Evolutionary conservation across 2,797 vertebrate genomes (phyloP), one percentile per base, ranked within the genome.

Genomic region (Eospalax fontanierii): DNA sequence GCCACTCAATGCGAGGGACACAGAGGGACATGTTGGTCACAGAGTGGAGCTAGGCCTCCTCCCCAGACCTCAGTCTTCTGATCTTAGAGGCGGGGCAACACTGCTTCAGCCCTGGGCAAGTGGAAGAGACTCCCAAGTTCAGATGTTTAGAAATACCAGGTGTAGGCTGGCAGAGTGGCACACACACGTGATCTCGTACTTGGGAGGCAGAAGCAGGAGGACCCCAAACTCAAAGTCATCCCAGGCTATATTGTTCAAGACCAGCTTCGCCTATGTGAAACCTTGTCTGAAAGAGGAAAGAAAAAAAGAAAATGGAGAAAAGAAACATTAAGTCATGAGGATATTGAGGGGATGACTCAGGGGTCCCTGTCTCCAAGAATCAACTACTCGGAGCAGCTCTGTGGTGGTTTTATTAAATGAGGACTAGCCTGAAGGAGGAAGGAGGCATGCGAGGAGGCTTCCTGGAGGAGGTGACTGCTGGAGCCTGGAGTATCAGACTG

Each of bases 271-370:
- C 22, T 33, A 46, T n/a, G 57, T n/a, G 30, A 82, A 22, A n/a
- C 28, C 57, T 30, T 68, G 66, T 68, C 66, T 68, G 33, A 46
- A 75, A 46, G 19, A 54, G 40, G 61, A 28, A 87, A 33, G 43
- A 40, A 74, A 6, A 16, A 54, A 84, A 71, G 35, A 26, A 6
- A n/a, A 68, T 14, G 12, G 8, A 50, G 16, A 15, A 22, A 6
- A 9, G 40, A 57, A 9, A 40, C 30, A 15, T 33, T 22, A n/a
- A 50, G 19, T 33, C 24, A 30, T 61, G 3, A 35, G 28, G 71
- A 26, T 16, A 22, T 0, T 3, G 22, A 46, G 4, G 5, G 22
- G 2, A 28, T 12, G 7, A 6, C n/a, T 16, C 1, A 38, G 9
- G 4, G 7, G 14, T 14, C 26, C n/a, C 54, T 50, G 79, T 1